A percentile compares a stretch with the other conserved stretches of the same genome.
Evolutionary conservation across 2,113 vertebrate species (phyloP).

Genomic region (Gracilinanus agilis): DNA sequence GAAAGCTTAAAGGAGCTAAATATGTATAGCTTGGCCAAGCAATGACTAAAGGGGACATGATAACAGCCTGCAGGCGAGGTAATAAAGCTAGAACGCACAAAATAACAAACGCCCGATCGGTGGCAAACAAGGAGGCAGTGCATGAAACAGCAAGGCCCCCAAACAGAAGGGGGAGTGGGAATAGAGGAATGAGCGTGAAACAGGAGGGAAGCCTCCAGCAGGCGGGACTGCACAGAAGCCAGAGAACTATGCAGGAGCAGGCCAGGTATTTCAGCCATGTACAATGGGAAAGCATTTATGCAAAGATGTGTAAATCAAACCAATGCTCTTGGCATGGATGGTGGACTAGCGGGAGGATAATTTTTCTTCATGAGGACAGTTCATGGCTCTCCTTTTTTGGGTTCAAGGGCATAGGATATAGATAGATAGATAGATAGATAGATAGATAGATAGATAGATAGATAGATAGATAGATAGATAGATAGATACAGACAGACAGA

Average conservation of each 20-base stretch:
- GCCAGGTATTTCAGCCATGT: not conserved
- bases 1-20: not conserved
- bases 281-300: not conserved
- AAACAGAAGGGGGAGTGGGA: not conserved
- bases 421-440: too few species aligned
- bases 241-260: not conserved
- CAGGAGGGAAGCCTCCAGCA: not conserved
- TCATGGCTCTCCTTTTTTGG: not conserved
- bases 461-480: too few species aligned
- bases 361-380: not conserved
- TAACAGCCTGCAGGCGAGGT: conserved; percentile 7
- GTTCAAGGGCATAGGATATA: not conserved
- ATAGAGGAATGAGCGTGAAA: not conserved
- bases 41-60: not conserved
- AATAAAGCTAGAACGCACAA: conserved; percentile 8
- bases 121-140: not conserved
- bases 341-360: not conserved
- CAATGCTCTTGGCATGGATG: not conserved
- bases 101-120: not conserved
- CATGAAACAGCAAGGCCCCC: not conserved
- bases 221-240: not conserved
- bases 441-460: too few species aligned
- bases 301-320: not conserved
- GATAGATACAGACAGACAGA: too few species aligned
- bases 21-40: not conserved